A percentile compares a stretch with the other conserved stretches of the same genome.
These are phyloP conservation scores for Sarcophilus harrisii DNA, from an alignment of 2,797 vertebrate species.

Conservation along the genomic window DNA sequence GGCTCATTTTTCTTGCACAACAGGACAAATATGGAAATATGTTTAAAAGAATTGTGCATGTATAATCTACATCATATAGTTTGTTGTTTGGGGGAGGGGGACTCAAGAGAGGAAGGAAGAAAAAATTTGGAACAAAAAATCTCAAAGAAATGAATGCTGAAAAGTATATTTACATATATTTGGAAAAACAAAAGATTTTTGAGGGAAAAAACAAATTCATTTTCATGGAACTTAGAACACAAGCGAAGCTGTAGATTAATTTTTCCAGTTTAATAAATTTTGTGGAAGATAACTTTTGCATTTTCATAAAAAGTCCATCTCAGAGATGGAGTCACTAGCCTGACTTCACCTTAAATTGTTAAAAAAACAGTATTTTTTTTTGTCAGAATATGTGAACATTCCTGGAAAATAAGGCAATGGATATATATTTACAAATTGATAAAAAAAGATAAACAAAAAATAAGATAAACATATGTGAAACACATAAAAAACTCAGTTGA, in stretches of 20 bases:
- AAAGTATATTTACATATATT: too few species aligned
- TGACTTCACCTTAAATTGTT: not conserved
- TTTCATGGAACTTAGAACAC: not conserved
- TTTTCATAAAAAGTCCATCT: not conserved
- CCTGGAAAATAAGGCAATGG: not conserved
- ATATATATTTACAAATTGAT: not conserved
- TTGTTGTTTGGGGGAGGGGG: too few species aligned
- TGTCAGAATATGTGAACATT: not conserved
- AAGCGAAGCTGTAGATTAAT: not conserved
- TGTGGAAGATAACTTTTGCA: not conserved
- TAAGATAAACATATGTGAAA: not conserved
- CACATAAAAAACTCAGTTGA: not conserved
- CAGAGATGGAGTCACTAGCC: not conserved
- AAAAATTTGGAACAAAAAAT: too few species aligned
- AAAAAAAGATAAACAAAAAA: too few species aligned
- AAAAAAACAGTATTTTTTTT: not conserved
- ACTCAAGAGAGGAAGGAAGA: too few species aligned
- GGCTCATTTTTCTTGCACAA: too few species aligned
- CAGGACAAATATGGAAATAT: too few species aligned
- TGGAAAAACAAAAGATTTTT: too few species aligned
- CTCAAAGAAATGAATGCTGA: too few species aligned
- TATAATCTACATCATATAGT: too few species aligned
- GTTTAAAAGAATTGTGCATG: too few species aligned
- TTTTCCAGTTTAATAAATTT: not conserved
- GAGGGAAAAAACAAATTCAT: too few species aligned